phyloP scores from a whole-genome alignment of 2,888 invertebrate genomes.

The Meloe dianella region DNA sequence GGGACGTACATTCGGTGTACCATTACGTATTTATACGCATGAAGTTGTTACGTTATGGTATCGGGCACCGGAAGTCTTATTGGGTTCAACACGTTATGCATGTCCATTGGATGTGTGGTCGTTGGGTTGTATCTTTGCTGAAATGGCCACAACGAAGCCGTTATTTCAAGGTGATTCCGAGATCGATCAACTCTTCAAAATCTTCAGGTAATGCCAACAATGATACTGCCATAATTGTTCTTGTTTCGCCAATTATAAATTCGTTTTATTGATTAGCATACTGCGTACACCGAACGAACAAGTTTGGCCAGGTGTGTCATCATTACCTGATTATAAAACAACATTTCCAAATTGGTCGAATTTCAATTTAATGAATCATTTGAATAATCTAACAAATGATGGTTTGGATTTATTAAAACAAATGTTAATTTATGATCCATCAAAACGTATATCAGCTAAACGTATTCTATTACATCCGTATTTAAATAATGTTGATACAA shows the following conservation, averaged over 20 bases:
- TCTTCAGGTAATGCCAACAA: constrained; percentile 77
- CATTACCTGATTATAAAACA: constrained; percentile 91
- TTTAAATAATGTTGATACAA: constrained; percentile 79
- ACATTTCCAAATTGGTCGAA: constrained; percentile 94
- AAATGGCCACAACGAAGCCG: constrained; percentile 92
- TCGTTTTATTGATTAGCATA: constrained; percentile 72
- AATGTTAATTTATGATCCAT: constrained; percentile 92
- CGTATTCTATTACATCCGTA: constrained; percentile 83
- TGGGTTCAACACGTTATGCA: constrained; percentile 86
- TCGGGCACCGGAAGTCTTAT: constrained; percentile 93
- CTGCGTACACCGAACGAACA: constrained; percentile 94
- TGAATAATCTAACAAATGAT: constrained; percentile 72
- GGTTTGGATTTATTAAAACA: constrained; percentile 85
- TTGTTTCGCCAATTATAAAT: no score
- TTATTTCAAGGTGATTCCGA: constrained; percentile 99
- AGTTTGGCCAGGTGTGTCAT: constrained; percentile 93
- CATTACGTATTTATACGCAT: constrained; percentile 91
- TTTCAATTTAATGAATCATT: constrained; percentile 75
- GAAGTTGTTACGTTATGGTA: constrained; percentile 98
- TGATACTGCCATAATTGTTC: background rate
- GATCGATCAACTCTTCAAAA: constrained; percentile 96
- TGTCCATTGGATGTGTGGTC: constrained; percentile 98
- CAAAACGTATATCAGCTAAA: constrained; percentile 84
- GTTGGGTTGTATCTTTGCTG: constrained; percentile 95
- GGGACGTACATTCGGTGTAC: constrained; percentile 94